phyloP scores from a whole-genome alignment of 2,888 invertebrate species.

The Dynastes maya region DNA sequence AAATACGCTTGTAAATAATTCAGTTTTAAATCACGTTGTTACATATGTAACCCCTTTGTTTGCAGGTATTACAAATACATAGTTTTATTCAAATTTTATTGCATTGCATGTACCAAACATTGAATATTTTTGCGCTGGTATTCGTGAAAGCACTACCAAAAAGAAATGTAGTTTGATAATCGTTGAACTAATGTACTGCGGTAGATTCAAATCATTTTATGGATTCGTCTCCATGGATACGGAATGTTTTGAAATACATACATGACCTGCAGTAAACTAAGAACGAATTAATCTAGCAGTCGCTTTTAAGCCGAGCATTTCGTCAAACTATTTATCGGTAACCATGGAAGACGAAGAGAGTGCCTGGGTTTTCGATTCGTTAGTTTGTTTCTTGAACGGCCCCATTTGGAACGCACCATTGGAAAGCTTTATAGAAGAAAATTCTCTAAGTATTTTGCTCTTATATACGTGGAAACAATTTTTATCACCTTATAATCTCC shows the following conservation, averaged over 20 bases:
- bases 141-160: too few relatives aligned
- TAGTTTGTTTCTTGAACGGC: conserved; percentile 92
- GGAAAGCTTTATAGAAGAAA: conserved; percentile 93
- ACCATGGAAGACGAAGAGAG: conserved; percentile 73
- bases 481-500: conserved; percentile 52
- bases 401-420: conserved; percentile 94
- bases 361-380: conserved; percentile 93
- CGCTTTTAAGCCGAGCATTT: not conserved
- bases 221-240: conserved; percentile 44
- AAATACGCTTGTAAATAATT: too few relatives aligned
- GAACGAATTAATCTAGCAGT: not conserved
- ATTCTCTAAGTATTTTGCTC: conserved; percentile 85
- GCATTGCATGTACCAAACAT: too few relatives aligned
- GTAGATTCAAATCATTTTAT: conserved; percentile 45
- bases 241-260: conserved; percentile 39
- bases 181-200: conserved; percentile 15
- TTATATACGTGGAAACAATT: conserved; percentile 5
- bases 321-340: too few relatives aligned
- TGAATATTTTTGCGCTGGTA: too few relatives aligned
- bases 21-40: too few relatives aligned
- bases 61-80: too few relatives aligned
- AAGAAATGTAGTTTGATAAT: too few relatives aligned
- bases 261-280: conserved; percentile 51
- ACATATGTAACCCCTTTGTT: too few relatives aligned
- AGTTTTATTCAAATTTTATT: too few relatives aligned